phyloP scores from a whole-genome alignment of 2,888 invertebrate species.

The Antheraea assamensis region DNA sequence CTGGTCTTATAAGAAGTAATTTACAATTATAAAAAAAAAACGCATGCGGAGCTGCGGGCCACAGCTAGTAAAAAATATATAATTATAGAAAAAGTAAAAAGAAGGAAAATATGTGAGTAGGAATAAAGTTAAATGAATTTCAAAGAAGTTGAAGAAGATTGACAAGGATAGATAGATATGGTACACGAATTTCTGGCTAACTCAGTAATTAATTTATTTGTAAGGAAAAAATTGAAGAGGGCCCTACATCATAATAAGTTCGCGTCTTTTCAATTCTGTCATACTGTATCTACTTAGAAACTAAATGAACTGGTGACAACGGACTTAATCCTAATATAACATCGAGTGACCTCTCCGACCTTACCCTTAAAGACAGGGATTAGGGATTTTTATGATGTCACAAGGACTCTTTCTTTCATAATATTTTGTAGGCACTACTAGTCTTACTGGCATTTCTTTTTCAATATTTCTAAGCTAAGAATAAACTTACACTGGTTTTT shows the following conservation, averaged over 20 bases:
- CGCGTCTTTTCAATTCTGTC: constrained; percentile 14
- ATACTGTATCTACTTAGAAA: constrained; percentile 10
- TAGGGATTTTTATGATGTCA: constrained; percentile 18
- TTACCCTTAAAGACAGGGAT: constrained; percentile 18
- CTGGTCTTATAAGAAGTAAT: too few species aligned
- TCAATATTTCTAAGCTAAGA: background rate
- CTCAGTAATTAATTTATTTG: background rate
- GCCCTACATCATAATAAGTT: background rate
- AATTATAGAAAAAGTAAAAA: too few species aligned
- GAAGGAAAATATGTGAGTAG: too few species aligned
- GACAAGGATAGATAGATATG: background rate
- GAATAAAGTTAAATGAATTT: too few species aligned
- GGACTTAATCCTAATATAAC: constrained; percentile 22
- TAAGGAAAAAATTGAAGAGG: constrained; percentile 15
- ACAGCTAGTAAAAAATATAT: too few species aligned
- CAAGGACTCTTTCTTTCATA: constrained; percentile 4
- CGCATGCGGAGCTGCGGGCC: too few species aligned
- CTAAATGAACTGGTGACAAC: constrained; percentile 19
- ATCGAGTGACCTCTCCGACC: constrained; percentile 19
- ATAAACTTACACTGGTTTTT: background rate
- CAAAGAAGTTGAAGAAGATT: too few species aligned
- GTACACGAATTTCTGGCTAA: background rate
- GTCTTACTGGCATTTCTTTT: background rate
- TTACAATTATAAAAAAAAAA: too few species aligned
- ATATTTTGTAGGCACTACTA: background rate